Base-by-base conservation (phyloP, 2,888 invertebrate genomes). In the Drosophila meridionalis region DNA sequence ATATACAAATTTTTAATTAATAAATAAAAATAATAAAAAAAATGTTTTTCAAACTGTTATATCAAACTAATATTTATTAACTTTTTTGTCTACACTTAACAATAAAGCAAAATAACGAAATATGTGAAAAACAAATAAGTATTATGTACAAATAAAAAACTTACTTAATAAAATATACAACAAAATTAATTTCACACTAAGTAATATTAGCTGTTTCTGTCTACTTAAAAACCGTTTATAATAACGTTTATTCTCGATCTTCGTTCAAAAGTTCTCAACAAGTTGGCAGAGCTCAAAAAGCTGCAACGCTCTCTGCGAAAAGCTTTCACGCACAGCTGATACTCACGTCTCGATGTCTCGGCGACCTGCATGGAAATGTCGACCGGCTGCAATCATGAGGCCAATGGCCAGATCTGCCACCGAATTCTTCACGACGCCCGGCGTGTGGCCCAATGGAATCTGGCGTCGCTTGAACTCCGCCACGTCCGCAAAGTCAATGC, bases 341-440 rank as follows among this genome's bases (percentile, higher is more conserved):
- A 77, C 88, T 82, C 61, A 92, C 92, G 87, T 94, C 88, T 95
- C 95, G 20, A 97, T 93, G 83, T 95, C 94, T 9, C 92, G 86
- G 26, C 96, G 94, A 0, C 97, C 97, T 93, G 98, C 97, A 73
- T 96, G 95, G 58, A 97, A 94, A 70, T 97, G 94, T 74, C 98
- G 94, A 0, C 96, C 95, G 0, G 97, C 96, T 5, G 95, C 95
- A 66, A 99, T 94, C 77, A 97, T 92, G 20, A 98, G 92, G 0
- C 97, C 95, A 2, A 99, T 94, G 0, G 97, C 96, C 59, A 97
- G 94, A 91, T 99, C 98, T 0, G 98, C 98, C 0, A 97, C 97
- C 0, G 97, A 95, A 79, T 95, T 94, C 61, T 96, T 95, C 6
- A 97, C 93, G 0, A 97, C 96, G 38, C 94, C 94, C 0, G 97